Conservation (phyloP, 2,113 vertebrate genomes). For the Hystrix cristata region DNA sequence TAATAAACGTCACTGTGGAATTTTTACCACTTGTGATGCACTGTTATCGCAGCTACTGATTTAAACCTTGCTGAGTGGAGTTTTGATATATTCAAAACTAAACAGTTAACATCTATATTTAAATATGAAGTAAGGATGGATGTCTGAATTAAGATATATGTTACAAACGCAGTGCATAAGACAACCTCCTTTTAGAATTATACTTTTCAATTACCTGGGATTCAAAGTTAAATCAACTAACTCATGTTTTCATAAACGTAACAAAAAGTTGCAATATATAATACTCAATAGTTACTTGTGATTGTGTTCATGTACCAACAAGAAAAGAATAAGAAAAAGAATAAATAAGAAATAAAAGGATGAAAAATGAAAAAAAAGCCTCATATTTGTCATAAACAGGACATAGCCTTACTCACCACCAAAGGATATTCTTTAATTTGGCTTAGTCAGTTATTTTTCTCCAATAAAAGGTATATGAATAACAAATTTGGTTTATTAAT, state of each 20-base stretch:
- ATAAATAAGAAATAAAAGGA: background rate
- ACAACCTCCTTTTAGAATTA: background rate
- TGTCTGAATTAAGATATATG: background rate
- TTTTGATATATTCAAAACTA: background rate
- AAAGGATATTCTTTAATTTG: background rate
- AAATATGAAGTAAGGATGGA: background rate
- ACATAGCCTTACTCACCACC: background rate
- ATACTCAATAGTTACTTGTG: background rate
- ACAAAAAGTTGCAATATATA: background rate
- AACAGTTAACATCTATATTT: background rate
- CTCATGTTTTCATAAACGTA: background rate
- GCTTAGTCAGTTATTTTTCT: background rate
- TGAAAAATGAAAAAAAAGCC: background rate
- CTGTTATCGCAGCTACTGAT: background rate
- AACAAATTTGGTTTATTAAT: background rate
- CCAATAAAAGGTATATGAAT: background rate
- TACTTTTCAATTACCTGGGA: background rate
- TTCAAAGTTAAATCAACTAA: slow-evolving; percentile 10
- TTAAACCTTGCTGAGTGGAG: background rate
- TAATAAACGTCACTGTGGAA: background rate
- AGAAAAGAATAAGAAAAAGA: background rate
- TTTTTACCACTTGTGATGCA: slow-evolving; percentile 15
- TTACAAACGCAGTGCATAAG: background rate
- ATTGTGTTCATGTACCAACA: background rate
- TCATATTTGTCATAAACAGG: background rate